phyloP scores from a whole-genome alignment of 2,797 vertebrate genomes.

The Tapera naevia region DNA sequence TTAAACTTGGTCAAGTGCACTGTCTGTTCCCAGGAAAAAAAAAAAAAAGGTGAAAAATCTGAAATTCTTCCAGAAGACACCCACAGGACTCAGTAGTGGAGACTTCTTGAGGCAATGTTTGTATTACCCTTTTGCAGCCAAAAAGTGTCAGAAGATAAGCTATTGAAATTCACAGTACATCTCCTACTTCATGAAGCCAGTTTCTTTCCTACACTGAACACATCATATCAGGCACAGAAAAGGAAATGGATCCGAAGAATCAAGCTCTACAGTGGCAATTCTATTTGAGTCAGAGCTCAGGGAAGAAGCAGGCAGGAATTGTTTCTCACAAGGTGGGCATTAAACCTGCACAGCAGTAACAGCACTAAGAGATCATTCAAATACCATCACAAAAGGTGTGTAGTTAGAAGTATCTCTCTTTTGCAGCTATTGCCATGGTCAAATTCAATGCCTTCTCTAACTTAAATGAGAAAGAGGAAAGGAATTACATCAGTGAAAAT shows the following conservation, averaged over 20 bases:
- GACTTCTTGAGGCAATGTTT: not conserved
- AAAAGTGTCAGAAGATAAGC: not conserved
- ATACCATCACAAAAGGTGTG: not conserved
- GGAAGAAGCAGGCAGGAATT: not conserved
- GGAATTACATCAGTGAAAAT: not conserved
- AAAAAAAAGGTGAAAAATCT: not conserved
- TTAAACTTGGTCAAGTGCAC: not conserved
- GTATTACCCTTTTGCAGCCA: not conserved
- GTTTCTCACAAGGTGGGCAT: not conserved
- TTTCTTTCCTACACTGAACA: not conserved
- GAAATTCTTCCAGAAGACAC: not conserved
- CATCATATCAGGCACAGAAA: not conserved
- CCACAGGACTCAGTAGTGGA: not conserved
- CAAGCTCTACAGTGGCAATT: not conserved
- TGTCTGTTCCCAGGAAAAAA: not conserved
- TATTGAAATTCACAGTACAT: conserved; percentile 1
- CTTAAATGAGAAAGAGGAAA: not conserved
- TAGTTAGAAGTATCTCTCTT: not conserved
- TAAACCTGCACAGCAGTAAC: not conserved
- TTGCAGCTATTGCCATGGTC: not conserved
- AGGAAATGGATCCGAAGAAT: not conserved
- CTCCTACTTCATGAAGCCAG: not conserved
- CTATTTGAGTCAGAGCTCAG: not conserved
- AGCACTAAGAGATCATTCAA: not conserved
- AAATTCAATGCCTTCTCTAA: not conserved